Conservation (phyloP, 2,888 invertebrate genomes). For the Oxystoma pomonae region DNA sequence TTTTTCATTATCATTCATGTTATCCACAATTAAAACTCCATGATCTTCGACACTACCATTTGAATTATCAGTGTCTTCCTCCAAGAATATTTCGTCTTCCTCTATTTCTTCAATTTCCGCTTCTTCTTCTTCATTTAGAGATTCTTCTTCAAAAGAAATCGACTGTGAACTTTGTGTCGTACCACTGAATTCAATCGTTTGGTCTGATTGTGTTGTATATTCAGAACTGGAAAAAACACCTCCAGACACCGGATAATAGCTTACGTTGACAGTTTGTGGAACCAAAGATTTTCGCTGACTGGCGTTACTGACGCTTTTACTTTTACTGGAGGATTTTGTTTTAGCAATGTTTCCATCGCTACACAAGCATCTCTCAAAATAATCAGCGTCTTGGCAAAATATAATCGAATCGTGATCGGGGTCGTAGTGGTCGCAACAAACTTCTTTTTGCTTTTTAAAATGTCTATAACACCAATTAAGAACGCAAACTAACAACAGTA, state of each 20-base stretch:
- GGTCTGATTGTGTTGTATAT: neutral
- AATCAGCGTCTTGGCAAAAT: constrained; percentile 21
- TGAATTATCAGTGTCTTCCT: neutral
- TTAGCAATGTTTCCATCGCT: neutral
- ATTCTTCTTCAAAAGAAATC: neutral
- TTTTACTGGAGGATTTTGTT: neutral
- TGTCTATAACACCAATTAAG: constrained; percentile 37
- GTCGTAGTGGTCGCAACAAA: constrained; percentile 17
- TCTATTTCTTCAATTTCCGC: neutral
- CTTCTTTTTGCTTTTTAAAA: constrained; percentile 20
- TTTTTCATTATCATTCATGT: neutral
- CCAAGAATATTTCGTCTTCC: no score
- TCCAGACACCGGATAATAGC: constrained; percentile 16
- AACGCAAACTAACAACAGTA: constrained; percentile 36
- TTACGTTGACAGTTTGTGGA: constrained; percentile 26
- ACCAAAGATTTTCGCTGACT: no score
- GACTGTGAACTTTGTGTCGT: neutral
- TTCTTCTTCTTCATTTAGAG: neutral
- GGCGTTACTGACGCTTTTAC: neutral
- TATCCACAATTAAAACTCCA: neutral
- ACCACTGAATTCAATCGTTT: neutral
- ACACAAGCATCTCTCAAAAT: constrained; percentile 24
- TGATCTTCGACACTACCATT: neutral
- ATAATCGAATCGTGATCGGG: constrained; percentile 21
- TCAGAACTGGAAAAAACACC: neutral